Evolutionary conservation across 2,113 vertebrate species (phyloP), one percentile per base, ranked within the genome.

Genomic region (Scomber japonicus): DNA sequence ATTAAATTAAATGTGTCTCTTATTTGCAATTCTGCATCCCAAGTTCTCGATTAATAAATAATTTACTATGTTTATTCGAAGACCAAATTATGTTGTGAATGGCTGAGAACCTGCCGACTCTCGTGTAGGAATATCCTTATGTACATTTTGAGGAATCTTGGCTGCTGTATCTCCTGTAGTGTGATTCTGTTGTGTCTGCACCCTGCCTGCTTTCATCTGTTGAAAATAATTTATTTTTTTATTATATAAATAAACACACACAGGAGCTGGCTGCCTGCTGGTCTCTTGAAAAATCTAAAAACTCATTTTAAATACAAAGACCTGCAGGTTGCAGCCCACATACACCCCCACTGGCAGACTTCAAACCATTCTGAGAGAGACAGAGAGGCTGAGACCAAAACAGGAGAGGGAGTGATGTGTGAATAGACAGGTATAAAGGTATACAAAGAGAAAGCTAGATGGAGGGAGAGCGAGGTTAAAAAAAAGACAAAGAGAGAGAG

Each of bases 271-370:
- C 64, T 51, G 54, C 83, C 86, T 59, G 78, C 78, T 84, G 81
- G 62, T 63, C 75, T 77, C 75, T 75, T 85, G 51, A 87, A 89
- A 91, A 82, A 68, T 45, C 78, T 66, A 46, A 82, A 27, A 71
- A 80, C 85, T 84, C 49, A 69, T 68, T 85, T 82, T 85, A 35
- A 79, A 80, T 81, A 80, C 82, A 85, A 79, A 92, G 84, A 66
- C 53, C 75, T 74, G 77, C 71, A 78, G 81, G 80, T 63, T 83
- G 62, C 77, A 72, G 64, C 87, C 83, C 91, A 89, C 91, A 75
- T 55, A 51, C 72, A 61, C 82, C 78, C 89, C 89, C 72, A 83
- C 84, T 77, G 86, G 73, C 71, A 71, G 68, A 92, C 88, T 92
- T 92, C 86, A 91, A 86, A 87, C 74, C 60, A 11, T 44, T 75